Evolutionary conservation across 2,113 vertebrate species (phyloP).

Genomic region (Vimba vimba): DNA sequence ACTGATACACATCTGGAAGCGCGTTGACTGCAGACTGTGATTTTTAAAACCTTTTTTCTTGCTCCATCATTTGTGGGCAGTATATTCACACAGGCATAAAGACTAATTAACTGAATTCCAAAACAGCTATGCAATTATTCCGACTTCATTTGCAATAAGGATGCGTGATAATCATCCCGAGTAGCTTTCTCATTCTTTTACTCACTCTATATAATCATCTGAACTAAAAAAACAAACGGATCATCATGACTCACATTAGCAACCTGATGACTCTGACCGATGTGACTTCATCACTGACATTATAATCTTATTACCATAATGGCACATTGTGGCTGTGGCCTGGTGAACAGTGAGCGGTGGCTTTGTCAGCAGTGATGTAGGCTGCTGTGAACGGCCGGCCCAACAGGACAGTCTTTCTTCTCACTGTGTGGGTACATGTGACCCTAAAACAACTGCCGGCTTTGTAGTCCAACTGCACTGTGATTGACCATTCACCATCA

Average conservation of each 20-base stretch:
- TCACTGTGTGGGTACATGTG: conserved; percentile 31
- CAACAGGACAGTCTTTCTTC: conserved; percentile 50
- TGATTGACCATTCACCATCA: conserved; percentile 57
- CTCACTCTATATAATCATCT: conserved; percentile 1
- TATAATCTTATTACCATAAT: conserved; percentile 16
- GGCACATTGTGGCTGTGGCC: neutral
- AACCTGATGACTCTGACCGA: conserved; percentile 22
- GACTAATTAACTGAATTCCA: conserved; percentile 17
- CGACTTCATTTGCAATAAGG: conserved; percentile 4
- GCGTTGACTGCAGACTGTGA: neutral
- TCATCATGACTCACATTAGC: conserved; percentile 33
- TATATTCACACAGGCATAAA: conserved; percentile 4
- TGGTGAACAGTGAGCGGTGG: neutral
- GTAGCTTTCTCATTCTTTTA: conserved; percentile 29
- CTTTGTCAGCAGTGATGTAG: conserved; percentile 8
- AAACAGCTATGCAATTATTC: conserved; percentile 24
- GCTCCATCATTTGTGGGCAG: conserved; percentile 7
- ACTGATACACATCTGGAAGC: conserved; percentile 27
- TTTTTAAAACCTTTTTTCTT: neutral
- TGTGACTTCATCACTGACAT: conserved; percentile 17
- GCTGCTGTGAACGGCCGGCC: neutral
- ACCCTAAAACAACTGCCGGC: conserved; percentile 49
- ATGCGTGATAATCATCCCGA: conserved; percentile 19
- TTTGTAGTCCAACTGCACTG: conserved; percentile 59
- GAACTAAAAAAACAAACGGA: conserved; percentile 8